These are phyloP conservation scores for Cordilura impudica DNA, from an alignment of 2,888 invertebrate species.

Conservation along the genomic window DNA sequence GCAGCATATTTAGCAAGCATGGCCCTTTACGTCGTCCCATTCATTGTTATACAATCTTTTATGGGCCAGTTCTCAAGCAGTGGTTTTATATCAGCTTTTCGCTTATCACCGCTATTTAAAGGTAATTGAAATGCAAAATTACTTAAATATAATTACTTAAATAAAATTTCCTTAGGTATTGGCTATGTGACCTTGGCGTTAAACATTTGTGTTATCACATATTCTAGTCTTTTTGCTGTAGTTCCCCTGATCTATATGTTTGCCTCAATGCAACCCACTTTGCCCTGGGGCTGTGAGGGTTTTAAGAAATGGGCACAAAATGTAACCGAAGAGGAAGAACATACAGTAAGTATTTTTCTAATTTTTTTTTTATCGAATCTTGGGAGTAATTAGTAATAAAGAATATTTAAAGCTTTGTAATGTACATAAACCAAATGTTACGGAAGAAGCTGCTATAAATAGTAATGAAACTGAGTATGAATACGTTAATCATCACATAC, in stretches of 20 bases:
- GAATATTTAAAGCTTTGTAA: constrained; percentile 50
- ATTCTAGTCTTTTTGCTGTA: constrained; percentile 89
- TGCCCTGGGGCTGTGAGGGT: constrained; percentile 90
- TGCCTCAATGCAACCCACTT: constrained; percentile 82
- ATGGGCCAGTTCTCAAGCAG: constrained; percentile 91
- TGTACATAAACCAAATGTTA: constrained; percentile 29
- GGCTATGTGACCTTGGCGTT: constrained; percentile 89
- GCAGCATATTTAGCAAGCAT: constrained; percentile 80
- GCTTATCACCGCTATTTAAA: constrained; percentile 90
- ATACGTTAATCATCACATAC: constrained; percentile 64
- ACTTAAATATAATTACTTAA: background rate
- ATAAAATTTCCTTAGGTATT: constrained; percentile 81
- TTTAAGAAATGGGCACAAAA: constrained; percentile 59
- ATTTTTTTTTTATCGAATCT: background rate
- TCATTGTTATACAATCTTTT: constrained; percentile 92
- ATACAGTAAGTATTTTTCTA: constrained; percentile 45
- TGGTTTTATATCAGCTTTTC: constrained; percentile 89
- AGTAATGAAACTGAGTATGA: background rate
- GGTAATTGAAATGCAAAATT: constrained; percentile 79
- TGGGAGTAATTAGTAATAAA: background rate
- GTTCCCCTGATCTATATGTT: constrained; percentile 89
- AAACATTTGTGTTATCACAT: constrained; percentile 87
- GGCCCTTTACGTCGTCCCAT: constrained; percentile 88
- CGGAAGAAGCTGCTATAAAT: background rate
- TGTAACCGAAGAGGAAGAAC: constrained; percentile 53